phyloP scores from a whole-genome alignment of 2,888 invertebrate species.

The Trichopria drosophilae region DNA sequence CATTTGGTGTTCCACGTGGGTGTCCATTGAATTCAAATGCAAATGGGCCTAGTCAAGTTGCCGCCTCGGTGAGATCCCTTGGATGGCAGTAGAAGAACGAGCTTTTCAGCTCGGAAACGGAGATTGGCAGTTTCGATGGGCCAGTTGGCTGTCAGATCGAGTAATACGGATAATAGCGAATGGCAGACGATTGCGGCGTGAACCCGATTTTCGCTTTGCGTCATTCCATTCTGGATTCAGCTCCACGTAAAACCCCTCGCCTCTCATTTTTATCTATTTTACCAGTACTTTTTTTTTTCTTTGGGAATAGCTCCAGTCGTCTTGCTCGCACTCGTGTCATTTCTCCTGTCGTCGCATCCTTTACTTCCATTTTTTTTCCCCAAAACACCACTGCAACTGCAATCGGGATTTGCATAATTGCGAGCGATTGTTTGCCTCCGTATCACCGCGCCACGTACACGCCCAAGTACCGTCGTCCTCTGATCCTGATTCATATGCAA shows the following conservation, averaged over 20 bases:
- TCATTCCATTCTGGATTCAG: slow-evolving; percentile 20
- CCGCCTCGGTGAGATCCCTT: slow-evolving; percentile 17
- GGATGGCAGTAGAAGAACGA: slow-evolving; percentile 29
- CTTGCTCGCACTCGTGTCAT: slow-evolving; percentile 6
- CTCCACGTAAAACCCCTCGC: not conserved
- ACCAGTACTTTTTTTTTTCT: slow-evolving; percentile 21
- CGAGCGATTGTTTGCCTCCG: slow-evolving; percentile 53
- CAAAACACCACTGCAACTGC: slow-evolving; percentile 46
- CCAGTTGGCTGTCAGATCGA: slow-evolving; percentile 19
- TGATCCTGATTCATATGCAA: slow-evolving; percentile 56
- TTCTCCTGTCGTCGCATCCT: slow-evolving; percentile 25
- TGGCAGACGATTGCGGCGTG: slow-evolving; percentile 30
- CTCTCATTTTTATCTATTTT: not conserved
- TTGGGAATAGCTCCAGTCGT: no score
- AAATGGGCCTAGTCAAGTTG: slow-evolving; percentile 38
- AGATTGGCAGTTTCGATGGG: slow-evolving; percentile 47
- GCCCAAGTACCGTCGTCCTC: slow-evolving; percentile 43
- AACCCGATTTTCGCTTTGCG: slow-evolving; percentile 37
- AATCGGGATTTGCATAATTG: slow-evolving; percentile 54
- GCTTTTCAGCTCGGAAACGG: slow-evolving; percentile 44
- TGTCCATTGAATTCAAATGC: slow-evolving; percentile 51
- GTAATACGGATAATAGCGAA: slow-evolving; percentile 30
- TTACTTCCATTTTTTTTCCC: slow-evolving; percentile 33
- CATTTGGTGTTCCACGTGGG: slow-evolving; percentile 23
- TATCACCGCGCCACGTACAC: slow-evolving; percentile 47